Evolutionary conservation across 2,888 invertebrate genomes (phyloP).

Genomic region (Plagiodera versicolora): DNA sequence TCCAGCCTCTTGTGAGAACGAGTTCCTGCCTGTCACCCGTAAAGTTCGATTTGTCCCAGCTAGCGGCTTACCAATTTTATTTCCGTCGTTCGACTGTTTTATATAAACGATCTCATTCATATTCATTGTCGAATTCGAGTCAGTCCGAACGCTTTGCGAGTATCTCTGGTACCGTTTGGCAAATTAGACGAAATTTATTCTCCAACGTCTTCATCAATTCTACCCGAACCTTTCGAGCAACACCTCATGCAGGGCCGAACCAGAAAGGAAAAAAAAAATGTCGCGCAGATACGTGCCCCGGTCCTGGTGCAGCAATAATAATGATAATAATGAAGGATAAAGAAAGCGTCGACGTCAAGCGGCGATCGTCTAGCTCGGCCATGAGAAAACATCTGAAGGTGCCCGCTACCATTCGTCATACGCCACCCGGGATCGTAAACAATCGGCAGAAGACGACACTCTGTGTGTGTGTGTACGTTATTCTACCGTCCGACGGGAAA

Average conservation of each 20-base stretch:
- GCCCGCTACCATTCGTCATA: constrained; percentile 37
- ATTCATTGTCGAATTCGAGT: background rate
- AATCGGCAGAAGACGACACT: constrained; percentile 29
- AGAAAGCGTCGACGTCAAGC: constrained; percentile 40
- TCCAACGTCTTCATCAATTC: background rate
- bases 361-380: constrained; percentile 39
- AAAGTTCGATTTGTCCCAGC: too few relatives aligned
- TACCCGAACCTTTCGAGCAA: constrained; percentile 8
- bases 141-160: background rate
- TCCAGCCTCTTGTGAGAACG: too few relatives aligned
- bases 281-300: background rate
- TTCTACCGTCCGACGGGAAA: background rate
- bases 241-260: constrained; percentile 14
- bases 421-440: constrained; percentile 38
- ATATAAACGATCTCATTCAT: background rate
- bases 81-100: too few relatives aligned
- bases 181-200: background rate
- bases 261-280: background rate
- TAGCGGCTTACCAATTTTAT: too few relatives aligned
- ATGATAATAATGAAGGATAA: constrained; percentile 23
- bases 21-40: too few relatives aligned
- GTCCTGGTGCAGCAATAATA: background rate
- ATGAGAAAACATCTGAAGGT: constrained; percentile 38
- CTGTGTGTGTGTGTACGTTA: background rate
- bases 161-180: background rate